Conservation (phyloP, 2,888 invertebrate species). For the Drosophila parthenogenetica region DNA sequence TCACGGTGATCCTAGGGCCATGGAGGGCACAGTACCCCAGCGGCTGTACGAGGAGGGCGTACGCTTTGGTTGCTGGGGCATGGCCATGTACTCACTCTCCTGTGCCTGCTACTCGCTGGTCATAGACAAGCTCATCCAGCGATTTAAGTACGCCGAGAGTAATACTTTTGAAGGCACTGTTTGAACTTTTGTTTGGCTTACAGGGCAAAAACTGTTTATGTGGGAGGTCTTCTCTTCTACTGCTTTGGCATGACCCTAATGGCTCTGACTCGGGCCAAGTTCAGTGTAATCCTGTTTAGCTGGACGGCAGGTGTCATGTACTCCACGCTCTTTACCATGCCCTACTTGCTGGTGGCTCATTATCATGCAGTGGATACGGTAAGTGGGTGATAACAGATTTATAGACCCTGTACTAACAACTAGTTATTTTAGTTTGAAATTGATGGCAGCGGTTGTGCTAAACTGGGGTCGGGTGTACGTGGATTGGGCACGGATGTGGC, state of each 20-base stretch:
- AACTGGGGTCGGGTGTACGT: slow-evolving; percentile 88
- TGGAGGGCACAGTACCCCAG: slow-evolving; percentile 88
- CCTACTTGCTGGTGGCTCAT: slow-evolving; percentile 96
- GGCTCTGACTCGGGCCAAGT: slow-evolving; percentile 91
- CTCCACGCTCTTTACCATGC: slow-evolving; percentile 98
- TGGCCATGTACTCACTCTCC: slow-evolving; percentile 97
- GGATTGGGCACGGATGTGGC: slow-evolving; percentile 98
- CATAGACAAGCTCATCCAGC: slow-evolving; percentile 94
- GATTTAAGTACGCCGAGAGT: slow-evolving; percentile 86
- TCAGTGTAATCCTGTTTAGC: slow-evolving; percentile 94
- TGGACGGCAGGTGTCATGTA: slow-evolving; percentile 99
- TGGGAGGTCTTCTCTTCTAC: slow-evolving; percentile 95
- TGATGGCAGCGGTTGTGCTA: slow-evolving; percentile 86
- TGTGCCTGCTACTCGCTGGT: slow-evolving; percentile 96
- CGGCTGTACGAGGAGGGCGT: slow-evolving; percentile 95
- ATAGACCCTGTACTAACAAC: not conserved
- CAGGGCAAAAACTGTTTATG: slow-evolving; percentile 95
- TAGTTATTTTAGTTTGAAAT: slow-evolving; percentile 87
- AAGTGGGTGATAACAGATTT: slow-evolving; percentile 79
- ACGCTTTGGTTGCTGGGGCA: slow-evolving; percentile 97
- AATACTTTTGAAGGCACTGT: too few species aligned
- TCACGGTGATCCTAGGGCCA: slow-evolving; percentile 87
- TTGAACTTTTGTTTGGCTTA: slow-evolving; percentile 19
- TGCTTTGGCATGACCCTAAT: slow-evolving; percentile 95
- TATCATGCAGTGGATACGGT: slow-evolving; percentile 97